Evolutionary conservation across 2,888 invertebrate genomes (phyloP).

Genomic region (Agrotis ipsilon): DNA sequence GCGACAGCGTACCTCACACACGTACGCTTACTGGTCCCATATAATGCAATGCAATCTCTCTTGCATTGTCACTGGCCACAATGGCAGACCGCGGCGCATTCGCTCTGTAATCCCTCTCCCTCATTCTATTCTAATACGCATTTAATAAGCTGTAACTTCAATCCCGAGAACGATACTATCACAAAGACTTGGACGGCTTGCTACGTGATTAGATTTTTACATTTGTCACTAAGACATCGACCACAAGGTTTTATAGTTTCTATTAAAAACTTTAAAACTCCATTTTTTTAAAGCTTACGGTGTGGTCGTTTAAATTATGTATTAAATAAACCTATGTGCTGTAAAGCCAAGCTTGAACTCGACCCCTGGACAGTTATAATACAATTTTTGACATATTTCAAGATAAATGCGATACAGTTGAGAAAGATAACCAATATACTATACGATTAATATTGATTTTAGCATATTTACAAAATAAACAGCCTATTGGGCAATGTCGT

Average conservation of each 20-base stretch:
- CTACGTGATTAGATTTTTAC: conserved; percentile 72
- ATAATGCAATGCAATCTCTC: conserved; percentile 78
- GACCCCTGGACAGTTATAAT: conserved; percentile 41
- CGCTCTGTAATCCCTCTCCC: conserved; percentile 74
- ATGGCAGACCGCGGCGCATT: conserved; percentile 71
- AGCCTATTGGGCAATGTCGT: conserved; percentile 27
- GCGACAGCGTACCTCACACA: conserved; percentile 55
- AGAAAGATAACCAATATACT: conserved; percentile 29
- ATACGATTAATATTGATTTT: conserved; percentile 31
- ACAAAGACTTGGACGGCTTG: conserved; percentile 64
- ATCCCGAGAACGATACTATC: conserved; percentile 69
- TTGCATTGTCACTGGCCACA: conserved; percentile 78
- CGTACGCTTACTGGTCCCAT: conserved; percentile 71
- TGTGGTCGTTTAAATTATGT: conserved; percentile 52
- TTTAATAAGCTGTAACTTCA: conserved; percentile 71
- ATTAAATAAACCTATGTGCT: conserved; percentile 49
- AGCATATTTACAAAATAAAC: conserved; percentile 48
- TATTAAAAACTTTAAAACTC: conserved; percentile 54
- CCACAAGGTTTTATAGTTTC: conserved; percentile 56
- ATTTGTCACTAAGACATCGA: conserved; percentile 52
- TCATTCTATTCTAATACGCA: conserved; percentile 76
- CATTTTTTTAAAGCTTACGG: conserved; percentile 50
- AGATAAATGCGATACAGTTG: conserved; percentile 43
- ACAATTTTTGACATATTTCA: conserved; percentile 49
- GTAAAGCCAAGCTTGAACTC: conserved; percentile 45